Conservation (phyloP, 2,888 invertebrate species). For the Ceraclea dissimilis region DNA sequence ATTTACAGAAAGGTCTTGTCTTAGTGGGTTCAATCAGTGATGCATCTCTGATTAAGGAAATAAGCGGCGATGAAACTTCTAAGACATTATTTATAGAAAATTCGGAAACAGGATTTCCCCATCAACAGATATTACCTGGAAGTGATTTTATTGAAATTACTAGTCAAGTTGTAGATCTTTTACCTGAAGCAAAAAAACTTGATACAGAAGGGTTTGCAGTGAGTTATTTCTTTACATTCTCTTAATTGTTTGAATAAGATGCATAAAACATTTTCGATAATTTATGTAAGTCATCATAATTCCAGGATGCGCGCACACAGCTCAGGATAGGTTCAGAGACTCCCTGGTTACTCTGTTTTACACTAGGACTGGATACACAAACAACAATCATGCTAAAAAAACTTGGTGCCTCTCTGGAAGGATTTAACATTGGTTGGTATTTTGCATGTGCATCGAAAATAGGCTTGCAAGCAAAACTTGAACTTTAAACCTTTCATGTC, state of each 20-base stretch:
- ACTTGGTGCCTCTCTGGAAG: conserved; percentile 49
- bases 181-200: conserved; percentile 55
- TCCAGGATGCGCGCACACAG: conserved; percentile 26
- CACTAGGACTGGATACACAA: conserved; percentile 44
- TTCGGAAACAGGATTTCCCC: conserved; percentile 20
- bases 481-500: not conserved
- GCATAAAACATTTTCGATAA: no score
- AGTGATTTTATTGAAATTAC: conserved; percentile 49
- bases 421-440: conserved; percentile 44
- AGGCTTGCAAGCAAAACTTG: not conserved
- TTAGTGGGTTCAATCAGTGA: conserved; percentile 43
- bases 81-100: conserved; percentile 35
- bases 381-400: conserved; percentile 52
- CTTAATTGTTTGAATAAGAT: no score
- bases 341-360: conserved; percentile 51
- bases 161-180: conserved; percentile 47
- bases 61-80: conserved; percentile 28
- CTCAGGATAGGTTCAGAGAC: conserved; percentile 33
- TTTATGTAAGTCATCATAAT: not conserved
- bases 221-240: conserved; percentile 25
- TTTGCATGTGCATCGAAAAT: not conserved
- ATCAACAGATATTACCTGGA: conserved; percentile 30
- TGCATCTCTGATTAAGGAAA: conserved; percentile 36
- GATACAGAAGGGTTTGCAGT: conserved; percentile 54
- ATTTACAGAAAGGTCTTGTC: conserved; percentile 43